phyloP scores from a whole-genome alignment of 2,888 invertebrate species.

The Corbicula japonica region DNA sequence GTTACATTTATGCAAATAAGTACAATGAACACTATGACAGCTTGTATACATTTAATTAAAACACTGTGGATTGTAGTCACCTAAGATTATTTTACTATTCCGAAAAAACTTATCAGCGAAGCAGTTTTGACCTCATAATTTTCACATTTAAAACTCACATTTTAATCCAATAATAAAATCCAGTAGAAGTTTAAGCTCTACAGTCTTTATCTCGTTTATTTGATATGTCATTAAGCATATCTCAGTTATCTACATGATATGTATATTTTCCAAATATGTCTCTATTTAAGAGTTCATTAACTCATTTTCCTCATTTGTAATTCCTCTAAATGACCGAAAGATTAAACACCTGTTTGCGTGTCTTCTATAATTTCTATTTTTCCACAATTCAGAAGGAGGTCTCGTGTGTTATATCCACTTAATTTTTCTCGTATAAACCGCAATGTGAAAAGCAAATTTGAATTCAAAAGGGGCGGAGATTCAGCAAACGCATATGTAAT shows the following conservation, averaged over 20 bases:
- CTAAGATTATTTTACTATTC: too few relatives aligned
- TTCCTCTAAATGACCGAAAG: slow-evolving; percentile 15
- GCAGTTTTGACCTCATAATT: too few relatives aligned
- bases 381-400: slow-evolving; percentile 15
- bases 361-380: too few relatives aligned
- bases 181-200: too few relatives aligned
- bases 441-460: slow-evolving; percentile 54
- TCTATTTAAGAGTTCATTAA: background rate
- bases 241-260: slow-evolving; percentile 3
- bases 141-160: too few relatives aligned
- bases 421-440: slow-evolving; percentile 33
- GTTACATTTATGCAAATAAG: background rate
- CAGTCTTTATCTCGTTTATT: slow-evolving; percentile 4
- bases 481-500: slow-evolving; percentile 42
- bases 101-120: too few relatives aligned
- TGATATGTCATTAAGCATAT: background rate
- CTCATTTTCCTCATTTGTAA: background rate
- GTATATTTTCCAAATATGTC: slow-evolving; percentile 8
- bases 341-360: slow-evolving; percentile 22
- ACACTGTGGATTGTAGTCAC: too few relatives aligned
- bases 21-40: background rate
- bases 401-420: slow-evolving; percentile 17
- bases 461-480: slow-evolving; percentile 49
- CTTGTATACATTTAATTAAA: too few relatives aligned
- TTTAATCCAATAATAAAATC: too few relatives aligned